These are phyloP conservation scores for Gymnopithys bicolor DNA, from an alignment of 2,797 vertebrate species.

Conservation along the genomic window DNA sequence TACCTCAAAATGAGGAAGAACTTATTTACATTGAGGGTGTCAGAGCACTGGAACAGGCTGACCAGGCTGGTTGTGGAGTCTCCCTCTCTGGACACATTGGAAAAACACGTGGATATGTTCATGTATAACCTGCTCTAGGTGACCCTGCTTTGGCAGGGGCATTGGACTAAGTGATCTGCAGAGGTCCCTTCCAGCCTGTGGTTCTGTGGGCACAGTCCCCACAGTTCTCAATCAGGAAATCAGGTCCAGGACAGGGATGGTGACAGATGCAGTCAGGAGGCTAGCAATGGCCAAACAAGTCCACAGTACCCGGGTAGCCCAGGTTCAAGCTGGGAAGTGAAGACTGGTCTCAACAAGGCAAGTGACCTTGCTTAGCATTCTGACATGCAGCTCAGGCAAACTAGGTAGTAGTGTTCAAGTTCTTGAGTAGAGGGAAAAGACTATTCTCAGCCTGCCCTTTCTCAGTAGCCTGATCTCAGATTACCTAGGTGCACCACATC, in stretches of 20 bases:
- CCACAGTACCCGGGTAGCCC: not conserved
- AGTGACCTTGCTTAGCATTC: not conserved
- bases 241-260: not conserved
- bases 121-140: not conserved
- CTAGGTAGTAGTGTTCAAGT: not conserved
- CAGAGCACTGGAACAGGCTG: not conserved
- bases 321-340: not conserved
- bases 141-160: not conserved
- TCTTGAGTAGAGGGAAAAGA: fast-evolving
- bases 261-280: not conserved
- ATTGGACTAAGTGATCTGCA: not conserved
- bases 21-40: fast-evolving
- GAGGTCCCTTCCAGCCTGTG: not conserved
- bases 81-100: not conserved
- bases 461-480: not conserved
- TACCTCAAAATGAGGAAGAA: not conserved
- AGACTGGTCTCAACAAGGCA: not conserved
- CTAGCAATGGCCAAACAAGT: not conserved
- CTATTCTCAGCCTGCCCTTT: not conserved
- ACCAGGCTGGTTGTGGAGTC: fast-evolving
- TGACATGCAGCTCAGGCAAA: not conserved
- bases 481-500: not conserved
- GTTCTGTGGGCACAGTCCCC: not conserved
- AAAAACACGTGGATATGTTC: not conserved
- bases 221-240: not conserved